phyloP scores from a whole-genome alignment of 2,797 vertebrate species.

The Chromis chromis region DNA sequence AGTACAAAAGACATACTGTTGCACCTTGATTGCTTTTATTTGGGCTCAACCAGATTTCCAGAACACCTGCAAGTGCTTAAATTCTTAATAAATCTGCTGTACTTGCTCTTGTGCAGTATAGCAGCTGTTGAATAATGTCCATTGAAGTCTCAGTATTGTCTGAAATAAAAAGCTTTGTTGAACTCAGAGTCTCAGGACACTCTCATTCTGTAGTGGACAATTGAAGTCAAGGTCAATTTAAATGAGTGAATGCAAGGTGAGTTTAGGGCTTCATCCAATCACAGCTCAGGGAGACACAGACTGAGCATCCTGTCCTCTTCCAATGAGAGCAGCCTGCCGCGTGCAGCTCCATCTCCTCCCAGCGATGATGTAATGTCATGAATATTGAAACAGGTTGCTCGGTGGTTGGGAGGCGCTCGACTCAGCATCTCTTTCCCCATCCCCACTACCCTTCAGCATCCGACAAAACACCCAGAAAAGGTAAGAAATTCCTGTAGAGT shows the following conservation, averaged over 20 bases:
- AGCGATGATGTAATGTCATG: conserved; percentile 83
- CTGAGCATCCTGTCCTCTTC: conserved; percentile 33
- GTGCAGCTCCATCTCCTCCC: conserved; percentile 61
- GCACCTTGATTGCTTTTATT: no score
- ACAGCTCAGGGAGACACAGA: background rate
- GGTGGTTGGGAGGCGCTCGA: conserved; percentile 78
- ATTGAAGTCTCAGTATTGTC: background rate
- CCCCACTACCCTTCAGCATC: conserved; percentile 64
- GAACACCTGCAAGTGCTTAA: background rate
- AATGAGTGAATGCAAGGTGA: conserved; percentile 31
- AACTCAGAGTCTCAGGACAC: no score
- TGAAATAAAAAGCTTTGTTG: no score
- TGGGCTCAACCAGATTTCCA: no score
- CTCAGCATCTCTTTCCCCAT: conserved; percentile 77
- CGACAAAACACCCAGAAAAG: conserved; percentile 60
- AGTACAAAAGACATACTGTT: no score
- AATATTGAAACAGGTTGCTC: conserved; percentile 80
- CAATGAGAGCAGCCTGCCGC: conserved; percentile 62
- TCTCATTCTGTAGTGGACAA: background rate
- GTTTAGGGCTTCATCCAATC: conserved; percentile 42
- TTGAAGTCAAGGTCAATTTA: conserved; percentile 31
- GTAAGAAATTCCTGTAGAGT: conserved; percentile 65
- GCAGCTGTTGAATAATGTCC: background rate
- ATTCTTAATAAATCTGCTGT: background rate
- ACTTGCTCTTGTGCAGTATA: background rate